These are phyloP conservation scores for Anolis carolinensis DNA, from an alignment of 2,113 vertebrate species.

Conservation along the genomic window DNA sequence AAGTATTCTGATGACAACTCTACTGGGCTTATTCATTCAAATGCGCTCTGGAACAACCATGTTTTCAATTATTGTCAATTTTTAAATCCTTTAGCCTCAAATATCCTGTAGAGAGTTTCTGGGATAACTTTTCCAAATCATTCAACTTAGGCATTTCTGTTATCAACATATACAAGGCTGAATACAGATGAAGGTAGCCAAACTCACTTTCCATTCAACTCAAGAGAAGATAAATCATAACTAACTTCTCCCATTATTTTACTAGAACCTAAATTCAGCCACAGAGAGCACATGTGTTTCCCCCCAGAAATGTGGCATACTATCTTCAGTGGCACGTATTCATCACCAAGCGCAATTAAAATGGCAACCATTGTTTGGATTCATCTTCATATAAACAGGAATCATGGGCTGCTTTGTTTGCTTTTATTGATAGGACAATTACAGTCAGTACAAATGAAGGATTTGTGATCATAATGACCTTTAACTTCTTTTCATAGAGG, in stretches of 20 bases:
- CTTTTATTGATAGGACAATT: neutral
- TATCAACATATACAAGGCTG: neutral
- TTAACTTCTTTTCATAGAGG: too few relatives aligned
- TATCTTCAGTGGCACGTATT: neutral
- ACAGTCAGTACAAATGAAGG: too few relatives aligned
- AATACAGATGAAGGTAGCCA: neutral
- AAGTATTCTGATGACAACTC: too few relatives aligned
- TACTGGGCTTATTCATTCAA: too few relatives aligned
- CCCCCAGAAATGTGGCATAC: neutral
- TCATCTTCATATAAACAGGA: neutral
- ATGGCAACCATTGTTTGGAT: neutral
- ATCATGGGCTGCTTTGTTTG: neutral
- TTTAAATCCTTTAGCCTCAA: too few relatives aligned
- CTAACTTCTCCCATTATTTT: neutral
- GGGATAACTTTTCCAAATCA: too few relatives aligned
- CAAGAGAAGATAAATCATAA: neutral
- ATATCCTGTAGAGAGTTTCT: too few relatives aligned
- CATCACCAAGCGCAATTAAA: neutral
- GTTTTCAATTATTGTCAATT: too few relatives aligned
- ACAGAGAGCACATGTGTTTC: neutral
- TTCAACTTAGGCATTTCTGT: too few relatives aligned
- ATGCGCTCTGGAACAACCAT: too few relatives aligned
- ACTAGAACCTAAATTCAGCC: neutral
- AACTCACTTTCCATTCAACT: neutral
- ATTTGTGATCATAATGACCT: too few relatives aligned